phyloP scores from a whole-genome alignment of 2,888 invertebrate species.

The Ferrisia virgata region DNA sequence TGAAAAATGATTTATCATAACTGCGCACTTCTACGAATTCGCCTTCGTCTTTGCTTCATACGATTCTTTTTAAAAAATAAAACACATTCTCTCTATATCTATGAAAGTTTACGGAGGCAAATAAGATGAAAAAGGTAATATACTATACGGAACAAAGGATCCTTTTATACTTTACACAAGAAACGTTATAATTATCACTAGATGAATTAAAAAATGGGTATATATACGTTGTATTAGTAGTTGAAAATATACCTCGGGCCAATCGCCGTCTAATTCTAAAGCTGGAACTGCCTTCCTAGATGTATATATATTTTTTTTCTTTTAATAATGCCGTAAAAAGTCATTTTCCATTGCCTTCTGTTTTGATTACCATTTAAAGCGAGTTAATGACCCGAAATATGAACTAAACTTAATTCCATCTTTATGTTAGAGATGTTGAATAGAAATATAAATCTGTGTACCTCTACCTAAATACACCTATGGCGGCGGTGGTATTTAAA shows the following conservation, averaged over 20 bases:
- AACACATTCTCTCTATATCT: constrained; percentile 32
- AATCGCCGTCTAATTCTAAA: constrained; percentile 45
- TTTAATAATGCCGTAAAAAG: constrained; percentile 46
- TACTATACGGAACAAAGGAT: constrained; percentile 41
- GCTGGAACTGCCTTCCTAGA: constrained; percentile 38
- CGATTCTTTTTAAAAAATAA: constrained; percentile 37
- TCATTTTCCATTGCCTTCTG: constrained; percentile 44
- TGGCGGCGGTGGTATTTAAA: constrained; percentile 5
- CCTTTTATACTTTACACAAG: constrained; percentile 46
- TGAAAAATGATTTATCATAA: constrained; percentile 45
- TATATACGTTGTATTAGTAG: constrained; percentile 40
- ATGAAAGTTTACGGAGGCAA: constrained; percentile 44
- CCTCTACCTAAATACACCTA: no score
- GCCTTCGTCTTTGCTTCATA: constrained; percentile 29
- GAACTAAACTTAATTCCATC: constrained; percentile 43
- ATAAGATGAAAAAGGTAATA: constrained; percentile 29
- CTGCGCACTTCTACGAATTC: constrained; percentile 45
- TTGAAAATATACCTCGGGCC: constrained; percentile 45
- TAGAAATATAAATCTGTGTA: constrained; percentile 32
- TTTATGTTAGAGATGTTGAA: constrained; percentile 35
- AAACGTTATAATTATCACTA: constrained; percentile 45
- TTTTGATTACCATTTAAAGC: constrained; percentile 46
- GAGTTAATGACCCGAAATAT: constrained; percentile 47
- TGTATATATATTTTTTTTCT: constrained; percentile 25
- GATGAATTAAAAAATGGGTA: constrained; percentile 45